These are phyloP conservation scores for Taphrorychus bicolor DNA, from an alignment of 2,888 invertebrate genomes.

Conservation along the genomic window DNA sequence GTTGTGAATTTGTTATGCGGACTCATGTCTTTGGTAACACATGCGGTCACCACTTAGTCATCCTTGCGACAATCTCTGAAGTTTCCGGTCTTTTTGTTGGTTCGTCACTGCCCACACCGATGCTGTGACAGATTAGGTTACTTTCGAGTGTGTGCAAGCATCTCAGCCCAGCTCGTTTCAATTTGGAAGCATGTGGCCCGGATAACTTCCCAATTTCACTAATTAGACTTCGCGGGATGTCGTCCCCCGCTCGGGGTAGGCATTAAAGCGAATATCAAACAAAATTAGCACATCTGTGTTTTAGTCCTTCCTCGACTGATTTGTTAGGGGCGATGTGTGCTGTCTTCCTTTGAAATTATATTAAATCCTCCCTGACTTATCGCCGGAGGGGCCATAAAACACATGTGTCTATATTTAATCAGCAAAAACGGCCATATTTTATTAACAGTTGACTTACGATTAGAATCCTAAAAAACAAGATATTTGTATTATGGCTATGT, in stretches of 20 bases:
- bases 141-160: too few relatives aligned
- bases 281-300: slow-evolving; percentile 1
- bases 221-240: not conserved
- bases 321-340: not conserved
- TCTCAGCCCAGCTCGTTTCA: too few relatives aligned
- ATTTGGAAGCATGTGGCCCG: not conserved
- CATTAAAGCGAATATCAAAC: not conserved
- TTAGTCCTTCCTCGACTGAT: not conserved
- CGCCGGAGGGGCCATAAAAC: not conserved
- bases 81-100: slow-evolving; percentile 24
- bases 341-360: slow-evolving; percentile 3
- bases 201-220: not conserved
- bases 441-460: too few relatives aligned
- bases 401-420: slow-evolving; percentile 3
- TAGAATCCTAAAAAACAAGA: too few relatives aligned
- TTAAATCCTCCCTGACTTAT: slow-evolving; percentile 1
- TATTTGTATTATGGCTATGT: too few relatives aligned
- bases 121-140: too few relatives aligned
- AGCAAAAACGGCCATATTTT: not conserved
- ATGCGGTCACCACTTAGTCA: slow-evolving; percentile 5
- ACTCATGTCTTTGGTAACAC: slow-evolving; percentile 29
- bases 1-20: slow-evolving; percentile 51
- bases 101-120: not conserved
- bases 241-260: not conserved
- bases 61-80: slow-evolving; percentile 17